phyloP scores from a whole-genome alignment of 2,888 invertebrate species.

The Sepioteuthis lessoniana region DNA sequence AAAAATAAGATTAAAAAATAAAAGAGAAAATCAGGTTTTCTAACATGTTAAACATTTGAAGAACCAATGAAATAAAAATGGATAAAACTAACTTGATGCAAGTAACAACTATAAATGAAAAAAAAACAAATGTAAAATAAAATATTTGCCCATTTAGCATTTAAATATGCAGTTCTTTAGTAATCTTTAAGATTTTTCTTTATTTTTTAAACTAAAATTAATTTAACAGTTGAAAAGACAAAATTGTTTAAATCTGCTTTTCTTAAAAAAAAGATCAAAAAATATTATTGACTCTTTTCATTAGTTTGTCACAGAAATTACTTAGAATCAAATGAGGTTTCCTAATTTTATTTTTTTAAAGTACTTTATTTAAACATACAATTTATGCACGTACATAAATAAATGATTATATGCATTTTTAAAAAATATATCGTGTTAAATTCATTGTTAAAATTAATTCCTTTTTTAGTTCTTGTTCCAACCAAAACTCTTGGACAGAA shows the following conservation, averaged over 20 bases:
- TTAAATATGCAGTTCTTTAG: background rate
- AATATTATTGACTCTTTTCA: background rate
- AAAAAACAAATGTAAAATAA: background rate
- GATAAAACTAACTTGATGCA: background rate
- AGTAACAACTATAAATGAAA: background rate
- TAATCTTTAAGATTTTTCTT: background rate
- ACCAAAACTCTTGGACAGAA: too few relatives aligned
- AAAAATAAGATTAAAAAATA: background rate
- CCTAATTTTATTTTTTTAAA: background rate
- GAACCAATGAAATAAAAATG: background rate
- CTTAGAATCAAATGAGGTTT: background rate
- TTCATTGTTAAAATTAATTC: too few relatives aligned
- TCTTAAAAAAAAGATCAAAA: background rate
- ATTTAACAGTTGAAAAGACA: background rate
- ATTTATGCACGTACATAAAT: background rate
- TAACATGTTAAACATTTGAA: background rate
- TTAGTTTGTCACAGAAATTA: constrained; percentile 21
- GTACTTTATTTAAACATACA: background rate
- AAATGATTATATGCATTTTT: background rate
- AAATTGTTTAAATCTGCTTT: background rate
- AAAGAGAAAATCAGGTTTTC: background rate
- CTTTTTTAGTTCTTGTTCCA: too few relatives aligned
- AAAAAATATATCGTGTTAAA: too few relatives aligned
- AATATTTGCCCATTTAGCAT: background rate
- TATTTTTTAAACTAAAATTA: background rate